phyloP scores from a whole-genome alignment of 2,797 vertebrate species.

The Hemitrygon akajei region DNA sequence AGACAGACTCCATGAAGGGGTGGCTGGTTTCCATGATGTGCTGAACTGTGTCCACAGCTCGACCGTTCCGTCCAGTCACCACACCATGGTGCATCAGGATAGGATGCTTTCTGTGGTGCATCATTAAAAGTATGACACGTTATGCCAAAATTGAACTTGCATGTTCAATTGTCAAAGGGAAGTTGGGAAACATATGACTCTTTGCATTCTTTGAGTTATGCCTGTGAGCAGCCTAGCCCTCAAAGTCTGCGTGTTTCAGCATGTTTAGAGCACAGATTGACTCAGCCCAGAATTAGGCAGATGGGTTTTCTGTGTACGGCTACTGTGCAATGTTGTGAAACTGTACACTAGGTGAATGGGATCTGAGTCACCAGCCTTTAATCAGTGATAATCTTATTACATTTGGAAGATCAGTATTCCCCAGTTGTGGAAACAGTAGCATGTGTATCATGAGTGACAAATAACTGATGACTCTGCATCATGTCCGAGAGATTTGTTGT shows the following conservation, averaged over 20 bases:
- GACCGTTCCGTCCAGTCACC: no score
- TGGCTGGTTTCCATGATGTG: no score
- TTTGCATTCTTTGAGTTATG: no score
- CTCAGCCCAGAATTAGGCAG: not conserved
- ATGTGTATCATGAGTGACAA: not conserved
- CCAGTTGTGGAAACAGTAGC: not conserved
- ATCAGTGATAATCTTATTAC: not conserved
- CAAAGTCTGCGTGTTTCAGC: no score
- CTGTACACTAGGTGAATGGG: not conserved
- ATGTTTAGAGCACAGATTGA: not conserved
- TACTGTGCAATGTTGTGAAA: conserved; percentile 8
- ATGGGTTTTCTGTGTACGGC: not conserved
- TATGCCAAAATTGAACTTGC: no score
- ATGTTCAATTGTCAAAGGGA: no score
- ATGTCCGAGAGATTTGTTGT: not conserved
- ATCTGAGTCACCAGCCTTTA: not conserved
- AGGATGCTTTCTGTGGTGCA: no score
- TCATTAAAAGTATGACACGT: not conserved
- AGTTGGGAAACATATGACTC: no score
- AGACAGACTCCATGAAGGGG: no score
- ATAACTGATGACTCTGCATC: not conserved
- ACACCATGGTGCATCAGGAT: no score
- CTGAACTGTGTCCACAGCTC: no score
- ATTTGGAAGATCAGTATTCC: not conserved
- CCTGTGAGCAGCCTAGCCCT: not conserved